Base-by-base conservation (phyloP, 2,797 vertebrate species). In the Petrocephalus schoutedeni region DNA sequence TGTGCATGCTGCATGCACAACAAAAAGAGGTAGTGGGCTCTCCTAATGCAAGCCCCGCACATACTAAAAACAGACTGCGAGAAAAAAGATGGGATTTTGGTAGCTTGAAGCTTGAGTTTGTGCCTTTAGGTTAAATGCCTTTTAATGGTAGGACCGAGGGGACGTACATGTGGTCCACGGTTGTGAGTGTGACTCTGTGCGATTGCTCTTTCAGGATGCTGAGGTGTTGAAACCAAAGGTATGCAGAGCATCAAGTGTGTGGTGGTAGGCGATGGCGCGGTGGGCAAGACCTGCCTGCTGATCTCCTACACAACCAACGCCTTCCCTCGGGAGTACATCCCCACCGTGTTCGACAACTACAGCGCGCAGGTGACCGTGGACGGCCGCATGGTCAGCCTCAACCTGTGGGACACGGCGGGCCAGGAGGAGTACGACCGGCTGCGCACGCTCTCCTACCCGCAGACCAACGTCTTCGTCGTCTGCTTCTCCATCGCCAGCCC, bases 221-320 rank as follows among this genome's bases (percentile, higher is more conserved):
- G 90, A 94, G 59, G 86, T 41, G 2, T 87, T 64, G 19, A 77
- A 91, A 90, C 89, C 56, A 89, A 92, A 91, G 91, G 92, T 90
- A 98, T 98, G 97, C 97, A 98, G 95, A 98, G 95, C 0, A 96
- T 98, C 91, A 98, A 97, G 95, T 98, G 97, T 49, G 97, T 98
- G 86, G 97, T 98, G 0, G 97, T 98, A 16, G 98, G 97, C 54
- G 97, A 98, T 0, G 97, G 97, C 0, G 97, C 97, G 0, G 97
- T 98, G 91, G 97, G 97, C 16, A 98, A 98, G 93, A 98, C 97
- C 1, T 98, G 97, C 88, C 96, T 98, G 84, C 97, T 98, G 87
- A 97, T 98, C 95, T 98, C 97, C 89, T 98, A 98, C 88, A 98
- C 97, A 59, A 97, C 97, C 5, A 97, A 97, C 74, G 96, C 96